Percentiles rank a stretch among this genome's conserved stretches.
Evolutionary conservation across 1,140 invertebrate species (phyloP).

Genomic region (Cherax quadricarinatus): DNA sequence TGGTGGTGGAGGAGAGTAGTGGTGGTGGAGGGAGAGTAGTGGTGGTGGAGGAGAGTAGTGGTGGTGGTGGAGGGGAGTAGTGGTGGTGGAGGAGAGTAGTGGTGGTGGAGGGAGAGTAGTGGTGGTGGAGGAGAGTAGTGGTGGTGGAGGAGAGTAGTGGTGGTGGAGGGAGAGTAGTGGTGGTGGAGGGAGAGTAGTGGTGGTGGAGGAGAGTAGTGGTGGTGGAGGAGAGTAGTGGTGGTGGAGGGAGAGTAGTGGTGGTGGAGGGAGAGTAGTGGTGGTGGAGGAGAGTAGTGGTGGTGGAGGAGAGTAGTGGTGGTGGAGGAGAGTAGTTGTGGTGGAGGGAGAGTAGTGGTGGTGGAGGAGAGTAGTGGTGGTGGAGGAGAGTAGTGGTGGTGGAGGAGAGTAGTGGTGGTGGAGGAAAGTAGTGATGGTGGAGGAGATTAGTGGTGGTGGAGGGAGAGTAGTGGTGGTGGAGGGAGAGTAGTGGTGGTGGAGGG

Average conservation of each 20-base stretch:
- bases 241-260: no score
- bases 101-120: background rate
- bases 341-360: background rate
- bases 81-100: background rate
- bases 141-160: no score
- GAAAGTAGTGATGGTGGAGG: background rate
- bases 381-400: background rate
- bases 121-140: no score
- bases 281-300: background rate
- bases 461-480: slow-evolving; percentile 7
- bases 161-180: background rate
- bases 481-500: background rate
- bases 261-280: background rate
- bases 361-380: background rate
- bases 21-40: background rate
- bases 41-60: no score
- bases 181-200: background rate
- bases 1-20: background rate
- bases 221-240: no score
- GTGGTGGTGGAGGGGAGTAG: no score
- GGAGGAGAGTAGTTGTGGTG: background rate
- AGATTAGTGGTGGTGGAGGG: background rate
- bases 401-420: background rate
- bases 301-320: background rate
- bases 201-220: background rate